Evolutionary conservation across 2,113 vertebrate species (phyloP), one percentile per base, ranked within the genome.

Genomic region (Cnemophilus loriae): DNA sequence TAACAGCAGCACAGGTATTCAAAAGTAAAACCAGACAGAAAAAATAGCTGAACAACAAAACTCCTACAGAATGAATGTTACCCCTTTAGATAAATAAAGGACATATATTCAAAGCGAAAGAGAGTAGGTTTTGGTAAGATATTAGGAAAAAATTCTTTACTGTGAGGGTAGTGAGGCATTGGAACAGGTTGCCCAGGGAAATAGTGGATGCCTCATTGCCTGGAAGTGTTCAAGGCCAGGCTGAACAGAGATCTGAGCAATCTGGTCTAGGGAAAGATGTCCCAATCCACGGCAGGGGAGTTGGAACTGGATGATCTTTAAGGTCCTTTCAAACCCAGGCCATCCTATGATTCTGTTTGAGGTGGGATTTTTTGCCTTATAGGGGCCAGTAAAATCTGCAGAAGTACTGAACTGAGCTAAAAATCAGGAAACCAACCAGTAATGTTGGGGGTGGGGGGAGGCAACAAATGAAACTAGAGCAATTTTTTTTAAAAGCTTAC

Each of bases 391-490:
- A 75, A 60, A 79, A 60, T 60, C 35, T 65, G 27, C 28, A 65
- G 33, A 12, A 68, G n/a, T 56, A 75, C 39, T 30, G 39, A 84
- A 64, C 3, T 16, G 64, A 63, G 47, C 22, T 18, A 26, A 84
- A 50, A 86, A 30, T 4, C 33, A 74, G 33, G 39, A 74, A 61
- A 79, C 7, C 7, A 30, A 73, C 10, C 19, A 47, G 16, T 24
- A 84, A 47, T 15, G 1, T 1, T 11, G 16, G 28, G 41, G 2
- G 4, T 16, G 16, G 2, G 4, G 5, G 20, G 39, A 41, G 39
- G 26, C 19, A 8, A 50, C 10, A 3, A 27, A 46, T 47, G 12
- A 47, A 37, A 68, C 2, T 10, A 32, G 60, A 61, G 11, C 4
- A 64, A 64, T 18, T 32, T 28, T 8, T 30, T 13, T 6, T 61